Evolutionary conservation across 2,888 invertebrate genomes (phyloP).

Genomic region (Pyrocoelia pectoralis): DNA sequence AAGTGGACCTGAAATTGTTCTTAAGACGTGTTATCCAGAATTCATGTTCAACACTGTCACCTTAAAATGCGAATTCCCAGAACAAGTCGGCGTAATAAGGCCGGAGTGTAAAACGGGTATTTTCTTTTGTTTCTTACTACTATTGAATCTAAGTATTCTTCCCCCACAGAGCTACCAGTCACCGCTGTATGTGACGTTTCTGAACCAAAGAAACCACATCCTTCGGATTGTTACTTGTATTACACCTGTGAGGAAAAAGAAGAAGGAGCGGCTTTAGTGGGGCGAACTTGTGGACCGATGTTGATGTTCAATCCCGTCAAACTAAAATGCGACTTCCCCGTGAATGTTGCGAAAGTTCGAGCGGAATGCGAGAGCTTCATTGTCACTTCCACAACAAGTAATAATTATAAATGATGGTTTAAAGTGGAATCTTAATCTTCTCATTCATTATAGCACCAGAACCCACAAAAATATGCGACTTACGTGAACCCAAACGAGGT

Average conservation of each 20-base stretch:
- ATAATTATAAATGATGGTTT: too few relatives aligned
- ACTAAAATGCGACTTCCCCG: conserved; percentile 1
- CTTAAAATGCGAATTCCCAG: neutral
- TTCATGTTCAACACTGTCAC: conserved; percentile 1
- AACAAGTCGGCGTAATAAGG: neutral
- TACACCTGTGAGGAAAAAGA: neutral
- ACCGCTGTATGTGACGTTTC: neutral
- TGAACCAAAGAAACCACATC: neutral
- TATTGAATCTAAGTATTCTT: too few relatives aligned
- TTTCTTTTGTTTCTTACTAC: too few relatives aligned
- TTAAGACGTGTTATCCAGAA: neutral
- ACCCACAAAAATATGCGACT: too few relatives aligned
- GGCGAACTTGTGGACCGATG: conserved; percentile 3
- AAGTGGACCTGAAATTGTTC: neutral
- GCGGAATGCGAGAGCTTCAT: neutral
- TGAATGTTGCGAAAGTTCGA: neutral
- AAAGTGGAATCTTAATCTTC: too few relatives aligned
- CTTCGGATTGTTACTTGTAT: conserved; percentile 3
- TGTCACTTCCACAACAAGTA: neutral
- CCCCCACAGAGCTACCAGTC: neutral
- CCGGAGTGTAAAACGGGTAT: neutral
- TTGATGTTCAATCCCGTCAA: conserved; percentile 5
- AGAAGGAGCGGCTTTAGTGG: neutral
- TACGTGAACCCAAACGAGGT: neutral
- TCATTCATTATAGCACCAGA: too few relatives aligned